phyloP scores from a whole-genome alignment of 2,888 invertebrate species.

The Omphaloscelis lunosa region DNA sequence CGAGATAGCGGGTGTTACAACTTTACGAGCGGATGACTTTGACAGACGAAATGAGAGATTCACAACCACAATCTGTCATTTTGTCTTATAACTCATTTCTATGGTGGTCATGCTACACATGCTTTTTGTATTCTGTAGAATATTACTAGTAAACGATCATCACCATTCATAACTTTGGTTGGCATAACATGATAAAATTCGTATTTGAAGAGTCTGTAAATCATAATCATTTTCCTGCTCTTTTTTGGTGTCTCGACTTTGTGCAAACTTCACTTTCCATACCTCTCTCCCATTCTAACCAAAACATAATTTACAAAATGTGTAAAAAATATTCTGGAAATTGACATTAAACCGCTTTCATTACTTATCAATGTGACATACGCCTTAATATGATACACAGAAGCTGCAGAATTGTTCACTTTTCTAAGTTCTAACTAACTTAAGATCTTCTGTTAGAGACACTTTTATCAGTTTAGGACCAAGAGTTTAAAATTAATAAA shows the following conservation, averaged over 20 bases:
- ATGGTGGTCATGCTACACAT: too few relatives aligned
- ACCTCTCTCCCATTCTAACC: neutral
- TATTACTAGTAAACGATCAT: neutral
- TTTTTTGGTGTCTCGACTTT: too few relatives aligned
- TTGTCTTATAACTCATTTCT: too few relatives aligned
- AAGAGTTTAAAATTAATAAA: neutral
- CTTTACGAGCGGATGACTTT: constrained; percentile 43
- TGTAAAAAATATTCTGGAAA: neutral
- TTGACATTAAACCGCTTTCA: neutral
- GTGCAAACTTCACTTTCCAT: neutral
- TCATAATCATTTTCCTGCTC: too few relatives aligned
- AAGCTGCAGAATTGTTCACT: constrained; percentile 14
- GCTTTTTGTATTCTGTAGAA: neutral
- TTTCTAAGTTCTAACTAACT: neutral
- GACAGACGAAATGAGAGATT: too few relatives aligned
- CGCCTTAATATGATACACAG: constrained; percentile 13
- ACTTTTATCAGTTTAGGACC: neutral
- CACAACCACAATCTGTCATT: too few relatives aligned
- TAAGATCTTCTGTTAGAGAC: neutral
- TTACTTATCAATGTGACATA: neutral
- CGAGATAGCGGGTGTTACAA: constrained; percentile 57
- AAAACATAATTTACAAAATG: neutral
- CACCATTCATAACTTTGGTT: neutral
- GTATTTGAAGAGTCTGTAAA: neutral
- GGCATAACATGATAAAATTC: neutral